Conservation (phyloP, 2,888 invertebrate genomes). For the Pelosia muscerda region DNA sequence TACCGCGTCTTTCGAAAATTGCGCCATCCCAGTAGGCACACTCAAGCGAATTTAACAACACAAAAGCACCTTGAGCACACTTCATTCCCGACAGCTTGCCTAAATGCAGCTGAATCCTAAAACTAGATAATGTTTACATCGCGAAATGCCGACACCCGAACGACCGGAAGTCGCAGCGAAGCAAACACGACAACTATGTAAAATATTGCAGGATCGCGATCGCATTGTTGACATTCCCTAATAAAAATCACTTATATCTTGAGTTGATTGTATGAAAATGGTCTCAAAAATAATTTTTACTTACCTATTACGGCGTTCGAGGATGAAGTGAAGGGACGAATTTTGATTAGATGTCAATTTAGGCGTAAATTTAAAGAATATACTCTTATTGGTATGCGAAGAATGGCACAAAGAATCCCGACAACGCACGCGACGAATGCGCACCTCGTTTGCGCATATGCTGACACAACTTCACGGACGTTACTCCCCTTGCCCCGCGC, state of each 20-base stretch:
- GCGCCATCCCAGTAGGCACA: slow-evolving; percentile 87
- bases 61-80: slow-evolving; percentile 85
- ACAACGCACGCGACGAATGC: slow-evolving; percentile 96
- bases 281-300: slow-evolving; percentile 87
- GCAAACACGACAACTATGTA: slow-evolving; percentile 92
- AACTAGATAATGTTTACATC: slow-evolving; percentile 87
- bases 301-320: slow-evolving; percentile 91
- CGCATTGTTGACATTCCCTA: slow-evolving; percentile 91
- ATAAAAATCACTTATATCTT: slow-evolving; percentile 88
- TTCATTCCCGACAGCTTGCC: slow-evolving; percentile 82
- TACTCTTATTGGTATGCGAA: slow-evolving; percentile 96
- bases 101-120: slow-evolving; percentile 78
- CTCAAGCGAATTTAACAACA: slow-evolving; percentile 86
- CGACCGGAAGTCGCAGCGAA: slow-evolving; percentile 87
- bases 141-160: slow-evolving; percentile 86
- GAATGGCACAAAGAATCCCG: slow-evolving; percentile 99
- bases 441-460: slow-evolving; percentile 93
- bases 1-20: slow-evolving; percentile 88
- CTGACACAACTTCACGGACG: slow-evolving; percentile 89
- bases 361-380: slow-evolving; percentile 91
- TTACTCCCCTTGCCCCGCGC: slow-evolving; percentile 84
- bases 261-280: slow-evolving; percentile 88
- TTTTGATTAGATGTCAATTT: slow-evolving; percentile 89
- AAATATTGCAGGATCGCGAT: slow-evolving; percentile 92
- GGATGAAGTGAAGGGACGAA: slow-evolving; percentile 88